Evolutionary conservation across 2,113 vertebrate genomes (phyloP), one percentile per base, ranked within the genome.

Genomic region (Microcebus griseorufus): DNA sequence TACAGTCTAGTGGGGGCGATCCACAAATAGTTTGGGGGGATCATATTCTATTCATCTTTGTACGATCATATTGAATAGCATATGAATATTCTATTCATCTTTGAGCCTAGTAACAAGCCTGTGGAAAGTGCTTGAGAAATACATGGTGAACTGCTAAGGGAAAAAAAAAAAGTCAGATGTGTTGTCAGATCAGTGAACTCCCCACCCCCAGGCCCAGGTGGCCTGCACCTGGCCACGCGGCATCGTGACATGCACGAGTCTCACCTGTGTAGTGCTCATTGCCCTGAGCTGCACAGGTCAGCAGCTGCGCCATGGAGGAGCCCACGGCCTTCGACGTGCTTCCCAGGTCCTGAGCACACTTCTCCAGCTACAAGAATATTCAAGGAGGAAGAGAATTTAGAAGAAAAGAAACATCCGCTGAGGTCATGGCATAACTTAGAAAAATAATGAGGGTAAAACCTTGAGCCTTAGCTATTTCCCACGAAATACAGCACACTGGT

Each of bases 191-290:
- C 70, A 51, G 27, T 5, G 27, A 51, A 27, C 34, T 32, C 17
- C 29, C 53, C 16, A 11, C 11, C 14, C 25, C 32, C 2, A 4
- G 5, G 11, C 65, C 25, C 64, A 4, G 1, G 39, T 0, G n/a
- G 39, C 37, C 83, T 81, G 13, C 14, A 14, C 9, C 80, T 70
- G 48, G 9, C n/a, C 37, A 17, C 29, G 0, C 0, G 39, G 83
- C 58, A 48, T 51, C 12, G 9, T 0, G 0, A 53, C 23, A 18
- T 9, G 18, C 0, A 1, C 20, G 45, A 22, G 34, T 42, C 98
- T 86, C 98, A 99, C 99, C 99, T 99, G 99, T 99, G 94, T 99
- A 99, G 97, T 99, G 99, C 96, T 99, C 99, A 0, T 99, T 99
- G 94, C 99, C 99, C 97, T 99, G 99, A 22, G 99, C 99, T 51